Conservation (phyloP, 2,113 vertebrate species). For the Erythrolamprus reginae region DNA sequence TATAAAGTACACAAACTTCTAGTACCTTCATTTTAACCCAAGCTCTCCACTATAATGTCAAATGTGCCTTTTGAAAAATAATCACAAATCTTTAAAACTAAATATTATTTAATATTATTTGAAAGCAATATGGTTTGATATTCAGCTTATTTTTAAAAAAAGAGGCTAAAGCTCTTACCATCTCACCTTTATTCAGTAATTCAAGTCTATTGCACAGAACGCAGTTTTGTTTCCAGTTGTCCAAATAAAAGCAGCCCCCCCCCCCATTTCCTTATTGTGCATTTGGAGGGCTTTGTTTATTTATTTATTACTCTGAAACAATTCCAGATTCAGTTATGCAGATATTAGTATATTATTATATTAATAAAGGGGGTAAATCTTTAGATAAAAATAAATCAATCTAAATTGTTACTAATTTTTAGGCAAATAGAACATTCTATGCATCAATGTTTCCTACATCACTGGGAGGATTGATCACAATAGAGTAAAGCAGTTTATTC, state of each 20-base stretch:
- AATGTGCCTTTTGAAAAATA: neutral
- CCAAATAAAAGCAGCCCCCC: neutral
- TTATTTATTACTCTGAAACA: neutral
- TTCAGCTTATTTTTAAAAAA: neutral
- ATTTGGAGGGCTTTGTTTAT: neutral
- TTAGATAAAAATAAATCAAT: neutral
- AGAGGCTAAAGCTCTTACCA: neutral
- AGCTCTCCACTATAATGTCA: neutral
- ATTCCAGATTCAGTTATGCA: neutral
- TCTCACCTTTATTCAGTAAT: neutral
- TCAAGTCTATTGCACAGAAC: neutral
- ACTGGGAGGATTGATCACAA: neutral
- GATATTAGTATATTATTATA: neutral
- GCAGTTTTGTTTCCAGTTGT: neutral
- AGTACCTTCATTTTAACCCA: neutral
- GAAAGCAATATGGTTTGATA: too few relatives aligned
- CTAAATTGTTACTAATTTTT: neutral
- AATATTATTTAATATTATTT: too few relatives aligned
- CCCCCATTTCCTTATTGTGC: neutral
- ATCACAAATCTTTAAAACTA: neutral
- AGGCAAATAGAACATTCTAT: neutral
- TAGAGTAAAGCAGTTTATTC: neutral
- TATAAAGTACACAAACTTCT: neutral
- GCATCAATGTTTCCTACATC: neutral
- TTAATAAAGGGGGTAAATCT: neutral